phyloP scores from a whole-genome alignment of 2,113 vertebrate genomes.

The Lathamus discolor region DNA sequence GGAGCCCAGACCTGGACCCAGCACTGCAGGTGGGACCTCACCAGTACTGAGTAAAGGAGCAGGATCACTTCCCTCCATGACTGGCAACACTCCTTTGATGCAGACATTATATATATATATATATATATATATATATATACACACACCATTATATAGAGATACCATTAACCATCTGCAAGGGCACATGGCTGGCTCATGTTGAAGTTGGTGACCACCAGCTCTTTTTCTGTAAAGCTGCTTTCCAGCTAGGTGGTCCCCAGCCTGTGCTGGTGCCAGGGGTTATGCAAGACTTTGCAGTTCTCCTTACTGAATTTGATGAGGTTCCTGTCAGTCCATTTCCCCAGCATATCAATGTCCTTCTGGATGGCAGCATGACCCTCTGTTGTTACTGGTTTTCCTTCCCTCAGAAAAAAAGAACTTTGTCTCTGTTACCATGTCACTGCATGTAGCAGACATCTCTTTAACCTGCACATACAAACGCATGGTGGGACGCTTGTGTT shows the following conservation, averaged over 20 bases:
- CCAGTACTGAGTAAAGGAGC: background rate
- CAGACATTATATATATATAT: background rate
- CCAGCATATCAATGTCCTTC: background rate
- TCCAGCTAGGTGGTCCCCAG: background rate
- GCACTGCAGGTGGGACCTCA: background rate
- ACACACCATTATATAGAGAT: background rate
- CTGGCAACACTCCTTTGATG: background rate
- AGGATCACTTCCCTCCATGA: background rate
- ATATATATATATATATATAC: too few relatives aligned
- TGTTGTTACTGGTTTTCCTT: background rate
- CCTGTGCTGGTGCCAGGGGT: too few relatives aligned
- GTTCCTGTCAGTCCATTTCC: background rate
- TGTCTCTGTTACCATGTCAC: background rate
- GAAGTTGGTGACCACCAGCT: background rate
- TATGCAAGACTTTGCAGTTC: background rate
- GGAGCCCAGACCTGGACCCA: background rate
- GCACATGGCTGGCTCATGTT: background rate
- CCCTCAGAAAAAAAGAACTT: background rate
- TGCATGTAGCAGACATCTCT: fast-evolving
- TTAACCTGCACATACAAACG: background rate
- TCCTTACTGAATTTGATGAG: background rate
- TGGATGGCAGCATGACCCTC: background rate
- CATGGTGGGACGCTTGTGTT: background rate
- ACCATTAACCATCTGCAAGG: background rate
- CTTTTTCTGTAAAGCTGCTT: background rate